Conservation (phyloP, 2,797 vertebrate species). For the Odontamblyopus rebecca region DNA sequence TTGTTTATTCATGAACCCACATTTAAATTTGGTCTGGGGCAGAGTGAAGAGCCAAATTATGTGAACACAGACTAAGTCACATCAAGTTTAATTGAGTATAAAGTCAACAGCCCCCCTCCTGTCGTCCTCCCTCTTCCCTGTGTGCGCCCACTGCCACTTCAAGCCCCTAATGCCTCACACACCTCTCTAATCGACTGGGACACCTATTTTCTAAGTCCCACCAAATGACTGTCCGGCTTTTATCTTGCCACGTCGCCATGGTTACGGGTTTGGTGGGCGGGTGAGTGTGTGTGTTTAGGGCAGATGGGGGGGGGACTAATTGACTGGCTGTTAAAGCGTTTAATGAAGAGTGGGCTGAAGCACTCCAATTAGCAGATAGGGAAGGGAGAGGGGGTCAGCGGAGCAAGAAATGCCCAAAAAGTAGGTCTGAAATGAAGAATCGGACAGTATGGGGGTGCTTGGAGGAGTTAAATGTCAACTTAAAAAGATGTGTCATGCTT, state of each 20-base stretch:
- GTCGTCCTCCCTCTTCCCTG: background rate
- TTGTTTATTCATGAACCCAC: conserved; percentile 12
- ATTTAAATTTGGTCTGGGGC: conserved; percentile 13
- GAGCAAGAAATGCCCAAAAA: background rate
- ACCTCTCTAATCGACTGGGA: conserved; percentile 54
- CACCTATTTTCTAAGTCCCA: conserved; percentile 51
- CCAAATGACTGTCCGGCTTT: conserved; percentile 52
- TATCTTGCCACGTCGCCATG: conserved; percentile 53
- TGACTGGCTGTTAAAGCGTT: conserved; percentile 71
- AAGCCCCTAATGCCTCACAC: conserved; percentile 41
- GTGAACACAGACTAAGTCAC: conserved; percentile 32
- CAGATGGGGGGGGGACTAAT: conserved; percentile 64
- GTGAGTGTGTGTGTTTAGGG: conserved; percentile 27
- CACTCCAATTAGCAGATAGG: conserved; percentile 61
- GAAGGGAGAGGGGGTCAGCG: conserved; percentile 6
- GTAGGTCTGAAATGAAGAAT: background rate
- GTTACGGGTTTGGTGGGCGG: conserved; percentile 44
- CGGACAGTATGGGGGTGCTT: background rate
- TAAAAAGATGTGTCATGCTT: conserved; percentile 5
- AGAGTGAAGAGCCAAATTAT: conserved; percentile 35
- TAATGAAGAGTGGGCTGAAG: conserved; percentile 64
- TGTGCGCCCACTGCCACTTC: background rate
- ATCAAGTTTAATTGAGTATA: conserved; percentile 54
- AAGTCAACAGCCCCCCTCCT: conserved; percentile 30
- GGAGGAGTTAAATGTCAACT: conserved; percentile 7